A percentile compares a stretch with the other conserved stretches of the same genome.
Evolutionary conservation across 2,113 vertebrate genomes (phyloP).

Genomic region (Corythornis vintsioides): DNA sequence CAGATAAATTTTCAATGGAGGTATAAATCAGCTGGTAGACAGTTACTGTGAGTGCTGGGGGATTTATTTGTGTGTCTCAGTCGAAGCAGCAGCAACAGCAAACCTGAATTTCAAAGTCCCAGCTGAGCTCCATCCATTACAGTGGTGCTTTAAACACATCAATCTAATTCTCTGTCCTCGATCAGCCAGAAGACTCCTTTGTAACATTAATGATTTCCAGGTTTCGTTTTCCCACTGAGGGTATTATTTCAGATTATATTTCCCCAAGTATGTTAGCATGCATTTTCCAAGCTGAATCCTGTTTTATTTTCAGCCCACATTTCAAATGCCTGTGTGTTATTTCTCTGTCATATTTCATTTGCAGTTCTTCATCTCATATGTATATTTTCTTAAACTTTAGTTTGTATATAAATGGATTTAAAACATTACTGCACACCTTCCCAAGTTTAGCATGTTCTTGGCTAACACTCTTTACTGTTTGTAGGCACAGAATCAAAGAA

Average conservation of each 20-base stretch:
- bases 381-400: constrained; percentile 60
- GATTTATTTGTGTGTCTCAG: constrained; percentile 28
- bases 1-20: background rate
- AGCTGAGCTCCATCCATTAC: background rate
- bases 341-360: constrained; percentile 61
- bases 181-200: constrained; percentile 34
- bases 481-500: background rate
- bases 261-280: constrained; percentile 22
- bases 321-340: constrained; percentile 40
- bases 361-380: constrained; percentile 39
- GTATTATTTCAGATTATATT: constrained; percentile 50
- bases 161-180: constrained; percentile 9
- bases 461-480: background rate
- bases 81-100: constrained; percentile 4
- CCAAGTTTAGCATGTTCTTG: constrained; percentile 44
- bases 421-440: constrained; percentile 44
- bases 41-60: background rate
- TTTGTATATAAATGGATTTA: constrained; percentile 46
- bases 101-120: constrained; percentile 21
- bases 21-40: constrained; percentile 29
- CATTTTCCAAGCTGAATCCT: constrained; percentile 43
- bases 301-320: constrained; percentile 14
- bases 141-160: constrained; percentile 7
- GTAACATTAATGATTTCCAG: constrained; percentile 46
- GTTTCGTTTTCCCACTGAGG: constrained; percentile 36